Evolutionary conservation across 2,797 vertebrate genomes (phyloP).

Genomic region (Xiphorhynchus erythropygius): DNA sequence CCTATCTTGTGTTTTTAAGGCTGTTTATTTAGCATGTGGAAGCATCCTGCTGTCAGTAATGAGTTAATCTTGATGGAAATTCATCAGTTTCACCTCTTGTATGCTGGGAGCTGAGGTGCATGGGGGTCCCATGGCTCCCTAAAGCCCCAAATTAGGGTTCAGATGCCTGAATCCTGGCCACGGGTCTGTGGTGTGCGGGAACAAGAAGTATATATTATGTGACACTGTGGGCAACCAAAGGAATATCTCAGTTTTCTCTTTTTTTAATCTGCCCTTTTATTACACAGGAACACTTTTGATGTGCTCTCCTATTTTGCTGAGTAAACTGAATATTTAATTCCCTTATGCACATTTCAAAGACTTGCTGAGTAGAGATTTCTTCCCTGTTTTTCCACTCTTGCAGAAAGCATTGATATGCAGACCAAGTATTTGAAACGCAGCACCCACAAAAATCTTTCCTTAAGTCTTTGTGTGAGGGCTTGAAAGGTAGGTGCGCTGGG

Average conservation of each 20-base stretch:
- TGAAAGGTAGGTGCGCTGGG: not conserved
- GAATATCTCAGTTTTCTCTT: not conserved
- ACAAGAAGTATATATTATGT: not conserved
- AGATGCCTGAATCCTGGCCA: not conserved
- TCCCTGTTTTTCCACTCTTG: not conserved
- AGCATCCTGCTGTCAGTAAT: not conserved
- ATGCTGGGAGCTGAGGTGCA: accelerated
- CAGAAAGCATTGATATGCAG: not conserved
- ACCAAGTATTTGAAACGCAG: not conserved
- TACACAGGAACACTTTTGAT: not conserved
- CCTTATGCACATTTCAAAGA: not conserved
- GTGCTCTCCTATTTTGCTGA: not conserved
- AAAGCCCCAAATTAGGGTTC: not conserved
- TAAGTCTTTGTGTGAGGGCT: not conserved
- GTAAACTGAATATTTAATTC: not conserved
- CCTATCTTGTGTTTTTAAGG: not conserved
- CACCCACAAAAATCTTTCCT: not conserved
- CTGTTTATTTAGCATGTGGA: not conserved
- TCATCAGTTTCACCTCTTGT: not conserved
- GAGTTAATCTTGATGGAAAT: not conserved
- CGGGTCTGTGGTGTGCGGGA: not conserved
- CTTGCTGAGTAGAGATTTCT: not conserved
- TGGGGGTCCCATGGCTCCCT: not conserved
- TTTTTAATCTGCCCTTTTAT: not conserved
- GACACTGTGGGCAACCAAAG: not conserved